Evolutionary conservation across 2,888 invertebrate species (phyloP).

Genomic region (Scrobipalpa costella): DNA sequence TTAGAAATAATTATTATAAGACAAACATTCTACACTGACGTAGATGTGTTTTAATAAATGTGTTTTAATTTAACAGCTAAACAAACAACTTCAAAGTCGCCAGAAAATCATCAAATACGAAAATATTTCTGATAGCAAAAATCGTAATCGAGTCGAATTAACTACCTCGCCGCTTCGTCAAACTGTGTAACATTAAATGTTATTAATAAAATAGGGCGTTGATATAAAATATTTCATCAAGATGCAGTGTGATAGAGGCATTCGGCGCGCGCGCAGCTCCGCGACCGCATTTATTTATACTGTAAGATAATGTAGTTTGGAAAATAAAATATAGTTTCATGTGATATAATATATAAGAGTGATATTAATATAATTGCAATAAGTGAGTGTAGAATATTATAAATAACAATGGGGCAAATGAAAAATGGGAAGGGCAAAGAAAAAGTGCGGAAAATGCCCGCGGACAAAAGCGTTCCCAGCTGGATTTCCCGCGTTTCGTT

Average conservation of each 20-base stretch:
- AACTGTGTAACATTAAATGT: background rate
- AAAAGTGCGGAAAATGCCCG: conserved; percentile 34
- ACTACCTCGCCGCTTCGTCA: background rate
- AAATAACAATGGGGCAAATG: conserved; percentile 31
- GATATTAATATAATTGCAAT: too few relatives aligned
- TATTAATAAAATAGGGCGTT: conserved; percentile 13
- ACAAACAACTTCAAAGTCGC: background rate
- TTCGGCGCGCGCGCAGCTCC: conserved; percentile 33
- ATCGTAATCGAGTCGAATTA: background rate
- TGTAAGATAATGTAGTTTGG: conserved; percentile 7
- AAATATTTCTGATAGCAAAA: background rate
- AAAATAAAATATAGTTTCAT: background rate
- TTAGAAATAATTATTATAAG: too few relatives aligned
- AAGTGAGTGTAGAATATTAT: background rate
- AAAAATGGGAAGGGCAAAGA: conserved; percentile 33
- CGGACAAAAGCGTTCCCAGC: conserved; percentile 54
- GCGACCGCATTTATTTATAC: background rate
- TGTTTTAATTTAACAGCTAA: background rate
- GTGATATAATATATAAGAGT: too few relatives aligned
- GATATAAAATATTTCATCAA: background rate
- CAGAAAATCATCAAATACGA: background rate
- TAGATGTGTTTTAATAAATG: too few relatives aligned
- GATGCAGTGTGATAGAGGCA: conserved; percentile 34
- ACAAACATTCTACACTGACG: too few relatives aligned
- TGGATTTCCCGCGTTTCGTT: conserved; percentile 83